Evolutionary conservation across 2,797 vertebrate genomes (phyloP).

Genomic region (Harpagifer antarcticus): DNA sequence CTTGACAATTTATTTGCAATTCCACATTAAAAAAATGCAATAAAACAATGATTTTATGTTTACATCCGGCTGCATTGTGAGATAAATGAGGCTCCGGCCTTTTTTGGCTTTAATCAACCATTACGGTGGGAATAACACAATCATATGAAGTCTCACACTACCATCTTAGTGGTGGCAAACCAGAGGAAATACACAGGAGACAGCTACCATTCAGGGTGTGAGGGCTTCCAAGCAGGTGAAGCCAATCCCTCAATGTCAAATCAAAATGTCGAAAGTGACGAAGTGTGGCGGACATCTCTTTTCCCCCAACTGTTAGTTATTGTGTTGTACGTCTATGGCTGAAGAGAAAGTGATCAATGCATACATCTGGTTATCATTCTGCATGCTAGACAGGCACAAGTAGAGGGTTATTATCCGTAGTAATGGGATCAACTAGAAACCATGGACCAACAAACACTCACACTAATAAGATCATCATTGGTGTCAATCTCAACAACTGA

Average conservation of each 20-base stretch:
- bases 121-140: constrained; percentile 8
- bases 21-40: background rate
- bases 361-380: background rate
- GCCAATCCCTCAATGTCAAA: background rate
- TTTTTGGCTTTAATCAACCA: constrained; percentile 9
- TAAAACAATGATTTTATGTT: background rate
- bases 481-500: background rate
- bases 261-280: no score
- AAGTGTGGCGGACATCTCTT: background rate
- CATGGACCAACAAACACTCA: background rate
- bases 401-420: background rate
- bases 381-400: background rate
- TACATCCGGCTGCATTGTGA: background rate
- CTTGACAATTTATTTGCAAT: background rate
- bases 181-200: background rate
- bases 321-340: background rate
- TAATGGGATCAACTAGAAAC: background rate
- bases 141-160: background rate
- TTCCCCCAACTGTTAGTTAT: background rate
- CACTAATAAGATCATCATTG: background rate
- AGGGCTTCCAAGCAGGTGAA: background rate
- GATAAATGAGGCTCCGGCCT: background rate
- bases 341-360: background rate
- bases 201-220: background rate
- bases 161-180: background rate